Base-by-base conservation (phyloP, 1,140 invertebrate species). In the Cydia pomonella region DNA sequence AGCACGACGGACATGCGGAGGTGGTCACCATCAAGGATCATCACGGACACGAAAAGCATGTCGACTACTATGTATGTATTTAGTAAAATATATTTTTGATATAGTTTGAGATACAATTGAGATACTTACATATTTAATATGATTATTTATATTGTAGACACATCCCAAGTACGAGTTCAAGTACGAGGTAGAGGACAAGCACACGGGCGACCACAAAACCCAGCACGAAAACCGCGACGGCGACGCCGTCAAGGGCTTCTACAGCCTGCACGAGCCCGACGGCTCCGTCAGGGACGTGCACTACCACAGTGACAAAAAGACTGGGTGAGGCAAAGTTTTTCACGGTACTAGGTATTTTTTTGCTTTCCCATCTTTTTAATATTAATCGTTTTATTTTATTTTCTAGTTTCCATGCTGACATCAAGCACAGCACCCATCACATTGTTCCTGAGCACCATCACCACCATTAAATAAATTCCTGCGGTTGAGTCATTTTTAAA, bases 221-320 rank as follows among this genome's bases (percentile, higher is more conserved):
- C 90, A 93, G 73, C 80, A 89, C 75, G 90, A 93, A 74, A 75
- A 78, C 41, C 80, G 91, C 47, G 87, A 93, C 75, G 89, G 91
- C 63, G 88, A 89, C 73, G 75, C 82, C 13, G 94, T 94, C 1
- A 90, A 93, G 73, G 94, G 94, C 16, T 91, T 91, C 72, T 94
- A 94, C 76, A 89, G 84, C 1, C 76, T 91, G 47, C 73, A 91
- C 63, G 84, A 92, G 77, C 87, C 92, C 25, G 80, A 84, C n/a
- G 87, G 82, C 72, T 73, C 75, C 12, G 63, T 76, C 73, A 79
- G 78, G 27, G 78, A 82, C 59, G 84, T 86, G 3, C 76, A 84
- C 18, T 82, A 84, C 74, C 80, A 76, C 33, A 80, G 80, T 13
- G 74, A 77, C 73, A 83, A 87, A 80, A 72, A 80, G 76, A 44